phyloP scores from a whole-genome alignment of 2,113 vertebrate species.

The Ciconia maguari region DNA sequence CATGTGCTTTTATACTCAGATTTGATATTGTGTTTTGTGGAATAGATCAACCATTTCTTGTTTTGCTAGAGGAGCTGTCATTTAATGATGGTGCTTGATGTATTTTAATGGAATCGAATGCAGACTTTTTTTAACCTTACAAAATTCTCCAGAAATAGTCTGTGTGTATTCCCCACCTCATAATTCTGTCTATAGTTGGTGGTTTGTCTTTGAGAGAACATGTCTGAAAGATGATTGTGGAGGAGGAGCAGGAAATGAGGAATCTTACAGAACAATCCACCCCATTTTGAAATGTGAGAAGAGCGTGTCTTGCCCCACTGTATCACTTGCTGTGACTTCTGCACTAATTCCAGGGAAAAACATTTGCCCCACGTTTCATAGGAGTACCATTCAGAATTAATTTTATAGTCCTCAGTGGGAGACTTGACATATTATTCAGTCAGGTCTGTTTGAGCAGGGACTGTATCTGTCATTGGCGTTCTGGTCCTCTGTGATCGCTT shows the following conservation, averaged over 20 bases:
- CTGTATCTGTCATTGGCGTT: not conserved
- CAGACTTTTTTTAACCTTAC: rapidly evolving
- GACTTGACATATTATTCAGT: not conserved
- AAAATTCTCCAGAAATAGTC: not conserved
- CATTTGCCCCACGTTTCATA: not conserved
- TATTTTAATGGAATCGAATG: not conserved
- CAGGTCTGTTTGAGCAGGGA: not conserved
- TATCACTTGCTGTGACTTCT: not conserved
- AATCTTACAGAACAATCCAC: not conserved
- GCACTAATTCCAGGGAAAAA: not conserved
- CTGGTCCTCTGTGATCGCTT: not conserved
- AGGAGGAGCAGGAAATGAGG: not conserved
- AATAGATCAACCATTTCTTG: not conserved
- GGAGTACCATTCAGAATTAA: not conserved
- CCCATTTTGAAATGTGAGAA: not conserved
- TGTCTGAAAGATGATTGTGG: not conserved
- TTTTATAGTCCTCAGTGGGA: not conserved
- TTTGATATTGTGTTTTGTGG: not conserved
- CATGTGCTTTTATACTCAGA: not conserved
- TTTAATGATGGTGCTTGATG: not conserved
- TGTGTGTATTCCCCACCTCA: not conserved
- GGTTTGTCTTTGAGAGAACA: not conserved
- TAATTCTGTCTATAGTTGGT: not conserved
- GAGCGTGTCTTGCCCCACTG: not conserved
- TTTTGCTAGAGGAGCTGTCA: not conserved